A percentile compares a stretch with the other conserved stretches of the same genome.
These are phyloP conservation scores for Eristalis pertinax DNA, from an alignment of 2,888 invertebrate genomes.

Conservation along the genomic window DNA sequence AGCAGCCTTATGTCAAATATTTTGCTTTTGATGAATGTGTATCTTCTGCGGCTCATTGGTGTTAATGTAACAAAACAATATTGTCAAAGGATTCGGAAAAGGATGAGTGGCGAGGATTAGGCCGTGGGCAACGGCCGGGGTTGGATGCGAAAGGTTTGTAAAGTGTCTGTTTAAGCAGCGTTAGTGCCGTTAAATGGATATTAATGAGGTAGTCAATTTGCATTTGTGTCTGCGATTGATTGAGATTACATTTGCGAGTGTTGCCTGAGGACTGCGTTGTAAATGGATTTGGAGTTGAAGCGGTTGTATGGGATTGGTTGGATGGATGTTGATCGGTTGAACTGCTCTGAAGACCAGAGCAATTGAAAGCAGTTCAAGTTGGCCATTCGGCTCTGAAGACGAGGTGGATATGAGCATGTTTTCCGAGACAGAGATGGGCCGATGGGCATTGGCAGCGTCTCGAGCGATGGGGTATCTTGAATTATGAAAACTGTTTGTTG, in stretches of 20 bases:
- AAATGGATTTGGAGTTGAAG: not conserved
- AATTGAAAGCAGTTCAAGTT: too few relatives aligned
- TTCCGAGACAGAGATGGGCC: too few relatives aligned
- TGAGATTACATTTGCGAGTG: not conserved
- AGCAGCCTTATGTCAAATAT: slow-evolving; percentile 55
- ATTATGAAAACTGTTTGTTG: too few relatives aligned
- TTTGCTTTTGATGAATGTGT: slow-evolving; percentile 63
- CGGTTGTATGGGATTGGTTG: too few relatives aligned
- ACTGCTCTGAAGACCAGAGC: too few relatives aligned
- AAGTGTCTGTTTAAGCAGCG: slow-evolving; percentile 23
- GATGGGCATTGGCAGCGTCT: too few relatives aligned
- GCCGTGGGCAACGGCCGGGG: slow-evolving; percentile 12
- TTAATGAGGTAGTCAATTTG: slow-evolving; percentile 61
- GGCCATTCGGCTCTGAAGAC: too few relatives aligned
- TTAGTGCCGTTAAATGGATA: slow-evolving; percentile 49
- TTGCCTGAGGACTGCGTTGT: not conserved
- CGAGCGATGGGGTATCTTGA: too few relatives aligned
- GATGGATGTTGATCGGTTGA: too few relatives aligned
- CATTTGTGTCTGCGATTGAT: slow-evolving; percentile 30
- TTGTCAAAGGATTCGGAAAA: slow-evolving; percentile 56
- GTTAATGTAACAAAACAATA: slow-evolving; percentile 74
- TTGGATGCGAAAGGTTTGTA: not conserved
- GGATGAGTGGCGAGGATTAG: slow-evolving; percentile 30
- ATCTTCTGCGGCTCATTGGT: slow-evolving; percentile 74
- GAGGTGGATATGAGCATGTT: too few relatives aligned